phyloP scores from a whole-genome alignment of 2,888 invertebrate species.

The Tetanocera ferruginea region DNA sequence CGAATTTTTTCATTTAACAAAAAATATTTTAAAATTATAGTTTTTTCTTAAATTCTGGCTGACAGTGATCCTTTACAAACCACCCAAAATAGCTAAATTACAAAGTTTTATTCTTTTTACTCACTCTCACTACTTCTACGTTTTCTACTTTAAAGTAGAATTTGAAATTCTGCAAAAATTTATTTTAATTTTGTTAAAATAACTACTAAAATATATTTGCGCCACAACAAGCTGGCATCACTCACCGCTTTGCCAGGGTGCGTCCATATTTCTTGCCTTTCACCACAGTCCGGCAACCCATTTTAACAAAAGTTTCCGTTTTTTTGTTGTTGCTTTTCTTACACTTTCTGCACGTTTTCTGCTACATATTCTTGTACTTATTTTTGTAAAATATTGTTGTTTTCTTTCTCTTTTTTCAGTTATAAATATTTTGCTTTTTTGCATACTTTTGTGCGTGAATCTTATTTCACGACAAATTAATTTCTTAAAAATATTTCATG shows the following conservation, averaged over 20 bases:
- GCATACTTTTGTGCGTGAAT: not conserved
- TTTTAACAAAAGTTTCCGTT: not conserved
- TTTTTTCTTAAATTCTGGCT: no score
- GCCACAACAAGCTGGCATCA: conserved; percentile 17
- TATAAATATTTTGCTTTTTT: no score
- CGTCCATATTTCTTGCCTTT: not conserved
- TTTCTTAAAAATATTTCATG: not conserved
- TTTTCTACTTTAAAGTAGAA: no score
- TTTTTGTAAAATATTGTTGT: not conserved
- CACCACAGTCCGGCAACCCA: not conserved
- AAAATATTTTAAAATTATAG: no score
- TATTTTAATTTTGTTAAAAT: not conserved
- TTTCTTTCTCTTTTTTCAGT: no score
- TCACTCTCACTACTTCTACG: no score
- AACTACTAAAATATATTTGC: conserved; percentile 16
- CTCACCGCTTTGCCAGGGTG: not conserved
- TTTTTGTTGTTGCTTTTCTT: not conserved
- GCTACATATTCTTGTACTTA: not conserved
- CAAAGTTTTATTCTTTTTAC: no score
- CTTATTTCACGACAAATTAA: not conserved
- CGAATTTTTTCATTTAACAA: not conserved
- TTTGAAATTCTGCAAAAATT: not conserved
- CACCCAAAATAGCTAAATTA: no score
- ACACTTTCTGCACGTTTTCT: not conserved
- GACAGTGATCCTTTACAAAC: no score